Evolutionary conservation across 1,140 invertebrate species (phyloP).

Genomic region (Drosophila sp.): DNA sequence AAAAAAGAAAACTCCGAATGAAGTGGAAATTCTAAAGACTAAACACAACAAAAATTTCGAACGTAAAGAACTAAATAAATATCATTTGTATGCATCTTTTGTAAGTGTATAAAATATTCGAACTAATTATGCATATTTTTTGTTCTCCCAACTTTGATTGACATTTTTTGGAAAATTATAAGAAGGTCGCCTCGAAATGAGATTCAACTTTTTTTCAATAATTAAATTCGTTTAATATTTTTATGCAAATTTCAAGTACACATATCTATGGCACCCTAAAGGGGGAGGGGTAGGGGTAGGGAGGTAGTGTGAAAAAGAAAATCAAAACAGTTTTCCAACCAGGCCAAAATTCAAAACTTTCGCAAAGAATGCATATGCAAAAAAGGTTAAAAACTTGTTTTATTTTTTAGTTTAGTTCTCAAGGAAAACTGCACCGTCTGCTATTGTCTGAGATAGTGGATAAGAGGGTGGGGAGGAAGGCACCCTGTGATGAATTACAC

Average conservation of each 20-base stretch:
- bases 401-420: slow-evolving; percentile 8
- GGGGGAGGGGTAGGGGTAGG: background rate
- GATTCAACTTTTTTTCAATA: slow-evolving; percentile 19
- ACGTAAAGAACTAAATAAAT: too few relatives aligned
- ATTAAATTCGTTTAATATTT: slow-evolving; percentile 2
- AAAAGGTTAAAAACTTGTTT: slow-evolving; percentile 58
- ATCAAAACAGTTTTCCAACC: slow-evolving; percentile 36
- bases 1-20: too few relatives aligned
- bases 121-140: background rate
- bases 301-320: slow-evolving; percentile 19
- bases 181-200: slow-evolving; percentile 4
- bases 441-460: slow-evolving; percentile 6
- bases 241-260: slow-evolving; percentile 1
- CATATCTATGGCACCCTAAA: background rate
- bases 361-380: slow-evolving; percentile 53
- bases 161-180: slow-evolving; percentile 6
- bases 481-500: slow-evolving; percentile 70
- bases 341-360: slow-evolving; percentile 51
- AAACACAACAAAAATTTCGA: too few relatives aligned
- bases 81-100: background rate
- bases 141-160: slow-evolving; percentile 9
- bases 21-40: too few relatives aligned
- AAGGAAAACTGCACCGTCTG: slow-evolving; percentile 23
- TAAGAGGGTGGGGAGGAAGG: background rate
- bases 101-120: background rate